Conservation (phyloP, 1,140 invertebrate species). For the Halotydeus destructor region DNA sequence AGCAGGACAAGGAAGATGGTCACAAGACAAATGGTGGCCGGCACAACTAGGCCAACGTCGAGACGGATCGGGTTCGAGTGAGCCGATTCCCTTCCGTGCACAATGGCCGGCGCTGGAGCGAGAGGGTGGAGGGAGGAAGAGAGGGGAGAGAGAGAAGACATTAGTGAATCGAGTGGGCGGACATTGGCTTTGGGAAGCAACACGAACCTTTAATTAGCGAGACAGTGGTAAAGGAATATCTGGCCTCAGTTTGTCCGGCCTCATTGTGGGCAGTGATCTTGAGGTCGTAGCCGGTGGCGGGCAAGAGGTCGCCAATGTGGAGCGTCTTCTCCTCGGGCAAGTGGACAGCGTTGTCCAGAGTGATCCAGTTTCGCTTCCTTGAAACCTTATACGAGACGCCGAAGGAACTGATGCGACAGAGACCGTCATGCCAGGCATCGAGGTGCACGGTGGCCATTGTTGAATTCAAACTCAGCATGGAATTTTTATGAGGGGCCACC, state of each 20-base stretch:
- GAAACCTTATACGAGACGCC: conserved; percentile 65
- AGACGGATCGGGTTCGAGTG: too few species aligned
- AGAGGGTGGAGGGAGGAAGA: too few species aligned
- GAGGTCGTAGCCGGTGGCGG: conserved; percentile 61
- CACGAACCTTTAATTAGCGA: too few species aligned
- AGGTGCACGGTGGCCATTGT: conserved; percentile 76
- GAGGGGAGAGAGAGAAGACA: too few species aligned
- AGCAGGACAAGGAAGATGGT: too few species aligned
- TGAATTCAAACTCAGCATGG: conserved; percentile 56
- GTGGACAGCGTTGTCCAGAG: conserved; percentile 12
- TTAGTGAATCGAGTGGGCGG: too few species aligned
- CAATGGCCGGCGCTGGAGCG: too few species aligned
- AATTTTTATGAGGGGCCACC: conserved; percentile 14
- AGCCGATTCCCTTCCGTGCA: too few species aligned
- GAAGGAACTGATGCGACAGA: conserved; percentile 85
- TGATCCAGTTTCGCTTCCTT: conserved; percentile 19
- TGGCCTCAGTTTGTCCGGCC: conserved; percentile 60
- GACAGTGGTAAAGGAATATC: conserved; percentile 52
- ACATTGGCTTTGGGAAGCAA: too few species aligned
- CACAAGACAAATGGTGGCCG: too few species aligned
- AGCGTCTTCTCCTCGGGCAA: conserved; percentile 12
- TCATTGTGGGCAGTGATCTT: conserved; percentile 73
- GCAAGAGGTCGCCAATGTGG: conserved; percentile 39
- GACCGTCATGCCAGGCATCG: conserved; percentile 76
- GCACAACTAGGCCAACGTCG: too few species aligned